Evolutionary conservation across 2,888 invertebrate genomes (phyloP).

Genomic region (Plusia festucae): DNA sequence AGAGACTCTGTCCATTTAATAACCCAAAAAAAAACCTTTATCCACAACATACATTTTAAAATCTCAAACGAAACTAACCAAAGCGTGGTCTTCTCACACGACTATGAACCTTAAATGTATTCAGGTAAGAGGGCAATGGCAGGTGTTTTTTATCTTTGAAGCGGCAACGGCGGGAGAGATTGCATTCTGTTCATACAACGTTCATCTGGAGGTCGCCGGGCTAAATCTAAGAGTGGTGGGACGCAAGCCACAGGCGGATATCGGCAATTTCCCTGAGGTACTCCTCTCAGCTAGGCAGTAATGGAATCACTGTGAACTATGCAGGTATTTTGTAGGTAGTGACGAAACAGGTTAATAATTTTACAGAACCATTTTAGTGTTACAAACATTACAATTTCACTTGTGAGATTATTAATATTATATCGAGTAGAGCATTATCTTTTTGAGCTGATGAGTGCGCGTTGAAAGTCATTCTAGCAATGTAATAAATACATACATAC

Average conservation of each 20-base stretch:
- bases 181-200: conserved; percentile 81
- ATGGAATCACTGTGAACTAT: neutral
- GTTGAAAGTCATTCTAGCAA: too few relatives aligned
- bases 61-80: conserved; percentile 57
- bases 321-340: neutral
- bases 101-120: conserved; percentile 52
- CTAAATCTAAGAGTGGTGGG: conserved; percentile 62
- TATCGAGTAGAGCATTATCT: too few relatives aligned
- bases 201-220: conserved; percentile 73
- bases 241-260: conserved; percentile 47
- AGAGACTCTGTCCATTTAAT: conserved; percentile 56
- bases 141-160: conserved; percentile 71
- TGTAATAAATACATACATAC: too few relatives aligned
- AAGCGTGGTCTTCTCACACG: neutral
- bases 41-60: conserved; percentile 64
- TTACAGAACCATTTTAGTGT: too few relatives aligned
- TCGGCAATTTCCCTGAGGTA: conserved; percentile 35
- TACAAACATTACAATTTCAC: too few relatives aligned
- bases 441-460: too few relatives aligned
- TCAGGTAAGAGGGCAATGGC: conserved; percentile 30
- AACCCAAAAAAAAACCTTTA: conserved; percentile 61
- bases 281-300: neutral
- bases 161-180: conserved; percentile 68
- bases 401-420: too few relatives aligned
- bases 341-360: too few relatives aligned